Conservation (phyloP, 2,797 vertebrate species). For the Meriones psammophilus region DNA sequence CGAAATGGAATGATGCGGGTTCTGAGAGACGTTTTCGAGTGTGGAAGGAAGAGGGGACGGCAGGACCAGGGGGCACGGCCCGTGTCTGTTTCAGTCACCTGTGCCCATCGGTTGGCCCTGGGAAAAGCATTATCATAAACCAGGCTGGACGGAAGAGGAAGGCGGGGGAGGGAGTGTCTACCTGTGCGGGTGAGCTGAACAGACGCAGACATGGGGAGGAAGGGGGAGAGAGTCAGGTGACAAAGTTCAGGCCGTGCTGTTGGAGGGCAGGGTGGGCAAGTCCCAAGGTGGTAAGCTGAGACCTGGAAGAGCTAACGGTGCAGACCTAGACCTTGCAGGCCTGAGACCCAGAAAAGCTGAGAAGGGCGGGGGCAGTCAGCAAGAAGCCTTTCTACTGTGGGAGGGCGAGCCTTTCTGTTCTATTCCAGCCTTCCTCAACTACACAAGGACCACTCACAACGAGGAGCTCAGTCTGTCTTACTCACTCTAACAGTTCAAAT, state of each 20-base stretch:
- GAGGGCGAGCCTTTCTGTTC: not conserved
- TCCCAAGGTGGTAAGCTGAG: not conserved
- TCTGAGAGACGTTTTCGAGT: slow-evolving; percentile 61
- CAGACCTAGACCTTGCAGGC: not conserved
- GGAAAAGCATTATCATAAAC: not conserved
- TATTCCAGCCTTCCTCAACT: not conserved
- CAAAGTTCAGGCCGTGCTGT: not conserved
- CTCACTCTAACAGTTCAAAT: not conserved
- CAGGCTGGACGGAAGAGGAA: not conserved
- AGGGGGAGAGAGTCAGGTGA: not conserved
- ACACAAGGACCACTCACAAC: not conserved
- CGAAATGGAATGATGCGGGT: not conserved
- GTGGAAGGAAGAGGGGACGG: slow-evolving; percentile 14
- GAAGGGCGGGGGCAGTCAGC: not conserved
- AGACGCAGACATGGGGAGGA: not conserved
- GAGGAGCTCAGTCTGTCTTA: not conserved
- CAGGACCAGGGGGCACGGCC: not conserved
- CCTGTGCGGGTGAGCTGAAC: not conserved
- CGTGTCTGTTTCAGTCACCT: not conserved
- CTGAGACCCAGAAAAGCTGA: not conserved
- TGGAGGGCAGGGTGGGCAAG: not conserved
- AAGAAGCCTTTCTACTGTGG: not conserved
- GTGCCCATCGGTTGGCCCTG: not conserved
- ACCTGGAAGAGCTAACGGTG: not conserved
- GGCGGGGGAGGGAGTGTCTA: not conserved